Evolutionary conservation across 1,140 invertebrate genomes (phyloP).

Genomic region (Belonocnema kinseyi): DNA sequence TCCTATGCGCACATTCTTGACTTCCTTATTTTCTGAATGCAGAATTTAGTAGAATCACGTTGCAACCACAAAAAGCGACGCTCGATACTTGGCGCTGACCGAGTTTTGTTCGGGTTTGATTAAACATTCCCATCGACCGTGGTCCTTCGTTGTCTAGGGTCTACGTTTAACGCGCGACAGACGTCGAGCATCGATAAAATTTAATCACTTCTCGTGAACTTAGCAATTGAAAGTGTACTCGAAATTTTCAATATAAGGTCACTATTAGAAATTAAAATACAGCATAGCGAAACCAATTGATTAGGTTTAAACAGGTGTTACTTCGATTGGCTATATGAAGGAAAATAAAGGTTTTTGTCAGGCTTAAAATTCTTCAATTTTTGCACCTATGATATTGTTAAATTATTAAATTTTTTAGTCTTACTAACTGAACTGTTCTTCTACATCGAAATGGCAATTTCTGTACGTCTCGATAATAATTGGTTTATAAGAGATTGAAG

Average conservation of each 20-base stretch:
- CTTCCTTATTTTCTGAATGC: not conserved
- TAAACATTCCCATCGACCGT: slow-evolving; percentile 49
- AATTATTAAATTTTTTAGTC: too few relatives aligned
- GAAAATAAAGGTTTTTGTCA: not conserved
- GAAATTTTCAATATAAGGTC: slow-evolving; percentile 40
- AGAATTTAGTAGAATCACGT: not conserved
- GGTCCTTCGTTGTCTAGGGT: slow-evolving; percentile 36
- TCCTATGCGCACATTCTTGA: not conserved
- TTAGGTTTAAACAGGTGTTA: not conserved
- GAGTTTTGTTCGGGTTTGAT: slow-evolving; percentile 52
- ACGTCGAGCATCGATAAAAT: slow-evolving; percentile 45
- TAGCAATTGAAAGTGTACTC: slow-evolving; percentile 34
- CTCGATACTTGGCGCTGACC: slow-evolving; percentile 33
- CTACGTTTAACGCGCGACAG: slow-evolving; percentile 27
- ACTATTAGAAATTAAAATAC: too few relatives aligned
- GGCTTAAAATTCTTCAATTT: too few relatives aligned
- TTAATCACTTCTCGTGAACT: slow-evolving; percentile 45
- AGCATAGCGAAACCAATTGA: not conserved
- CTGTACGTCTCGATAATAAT: too few relatives aligned
- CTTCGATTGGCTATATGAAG: not conserved
- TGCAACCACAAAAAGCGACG: slow-evolving; percentile 12
- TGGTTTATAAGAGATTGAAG: too few relatives aligned
- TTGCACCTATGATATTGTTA: too few relatives aligned
- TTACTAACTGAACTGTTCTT: too few relatives aligned
- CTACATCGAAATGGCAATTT: too few relatives aligned